A percentile compares a stretch with the other conserved stretches of the same genome.
phyloP scores from a whole-genome alignment of 2,113 vertebrate genomes.

The Microtus ochrogaster region DNA sequence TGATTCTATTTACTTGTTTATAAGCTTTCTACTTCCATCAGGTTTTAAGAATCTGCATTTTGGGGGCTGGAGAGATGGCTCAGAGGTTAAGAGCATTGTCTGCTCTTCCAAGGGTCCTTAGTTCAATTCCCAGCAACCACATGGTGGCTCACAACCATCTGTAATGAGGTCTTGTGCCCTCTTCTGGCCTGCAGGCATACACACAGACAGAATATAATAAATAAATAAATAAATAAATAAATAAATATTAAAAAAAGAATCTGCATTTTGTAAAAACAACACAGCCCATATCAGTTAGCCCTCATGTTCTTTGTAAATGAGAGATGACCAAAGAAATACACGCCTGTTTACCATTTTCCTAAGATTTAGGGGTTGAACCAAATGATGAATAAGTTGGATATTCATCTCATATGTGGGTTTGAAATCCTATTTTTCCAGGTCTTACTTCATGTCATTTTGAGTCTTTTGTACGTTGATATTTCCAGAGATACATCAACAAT shows the following conservation, averaged over 20 bases:
- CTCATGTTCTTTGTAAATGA: neutral
- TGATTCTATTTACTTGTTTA: neutral
- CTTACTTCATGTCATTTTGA: neutral
- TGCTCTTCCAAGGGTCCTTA: too few relatives aligned
- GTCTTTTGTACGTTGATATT: conserved; percentile 4
- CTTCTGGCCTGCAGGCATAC: too few relatives aligned
- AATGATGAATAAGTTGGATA: neutral
- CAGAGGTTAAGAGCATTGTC: too few relatives aligned
- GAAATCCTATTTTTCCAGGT: neutral
- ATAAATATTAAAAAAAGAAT: too few relatives aligned
- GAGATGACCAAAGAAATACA: neutral
- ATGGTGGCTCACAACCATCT: too few relatives aligned
- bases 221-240: too few relatives aligned
- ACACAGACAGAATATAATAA: too few relatives aligned
- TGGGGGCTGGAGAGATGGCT: neutral
- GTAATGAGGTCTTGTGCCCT: too few relatives aligned
- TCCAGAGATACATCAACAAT: neutral
- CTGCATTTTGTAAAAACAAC: neutral
- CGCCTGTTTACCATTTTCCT: neutral
- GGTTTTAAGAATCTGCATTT: neutral
- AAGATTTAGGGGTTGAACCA: neutral
- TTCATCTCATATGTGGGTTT: neutral
- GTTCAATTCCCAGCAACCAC: too few relatives aligned
- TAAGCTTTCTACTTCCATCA: neutral
- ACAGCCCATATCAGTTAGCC: neutral